Evolutionary conservation across 2,113 vertebrate genomes (phyloP).

Genomic region (Lophius piscatorius): DNA sequence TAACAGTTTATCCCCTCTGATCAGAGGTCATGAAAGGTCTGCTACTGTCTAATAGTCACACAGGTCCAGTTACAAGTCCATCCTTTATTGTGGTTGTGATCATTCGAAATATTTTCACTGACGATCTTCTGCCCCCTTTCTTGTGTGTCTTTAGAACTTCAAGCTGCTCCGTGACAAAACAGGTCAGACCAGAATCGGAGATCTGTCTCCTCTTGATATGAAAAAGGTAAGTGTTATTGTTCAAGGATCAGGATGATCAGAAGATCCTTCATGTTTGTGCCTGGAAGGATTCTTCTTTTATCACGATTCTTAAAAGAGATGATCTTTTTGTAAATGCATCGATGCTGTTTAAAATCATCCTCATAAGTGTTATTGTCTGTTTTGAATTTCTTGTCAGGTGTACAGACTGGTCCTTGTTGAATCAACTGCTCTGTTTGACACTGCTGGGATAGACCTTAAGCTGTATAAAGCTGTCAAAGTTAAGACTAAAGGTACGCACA

Average conservation of each 20-base stretch:
- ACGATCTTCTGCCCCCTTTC: background rate
- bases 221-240: slow-evolving; percentile 79
- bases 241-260: background rate
- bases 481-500: slow-evolving; percentile 87
- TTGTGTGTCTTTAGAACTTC: slow-evolving; percentile 82
- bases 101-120: background rate
- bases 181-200: slow-evolving; percentile 90
- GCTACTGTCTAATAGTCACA: too few species aligned
- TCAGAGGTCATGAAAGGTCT: too few species aligned
- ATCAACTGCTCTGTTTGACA: slow-evolving; percentile 91
- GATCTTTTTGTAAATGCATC: background rate
- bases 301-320: too few species aligned
- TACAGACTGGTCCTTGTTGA: slow-evolving; percentile 88
- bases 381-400: slow-evolving; percentile 66
- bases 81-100: background rate
- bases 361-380: background rate
- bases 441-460: slow-evolving; percentile 88
- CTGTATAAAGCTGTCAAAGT: slow-evolving; percentile 90
- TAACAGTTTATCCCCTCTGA: background rate
- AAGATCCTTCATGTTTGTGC: background rate
- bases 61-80: too few species aligned
- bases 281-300: background rate
- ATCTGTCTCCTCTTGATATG: slow-evolving; percentile 93
- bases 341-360: background rate
- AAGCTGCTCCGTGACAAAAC: slow-evolving; percentile 92